Conservation (phyloP, 2,888 invertebrate species). For the Conchocele bisecta region DNA sequence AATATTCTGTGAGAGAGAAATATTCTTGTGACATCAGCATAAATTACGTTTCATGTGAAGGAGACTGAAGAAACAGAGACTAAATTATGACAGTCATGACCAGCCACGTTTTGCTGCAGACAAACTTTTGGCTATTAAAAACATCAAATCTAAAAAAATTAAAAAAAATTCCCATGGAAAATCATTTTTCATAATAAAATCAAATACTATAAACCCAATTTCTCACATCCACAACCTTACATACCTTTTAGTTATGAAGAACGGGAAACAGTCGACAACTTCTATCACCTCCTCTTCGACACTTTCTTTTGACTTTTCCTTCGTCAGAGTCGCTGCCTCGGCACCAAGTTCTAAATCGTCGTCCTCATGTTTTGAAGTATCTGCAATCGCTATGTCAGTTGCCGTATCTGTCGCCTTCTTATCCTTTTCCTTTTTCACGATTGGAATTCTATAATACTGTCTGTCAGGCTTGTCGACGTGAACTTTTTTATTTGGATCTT, state of each 20-base stretch:
- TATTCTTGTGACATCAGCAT: too few relatives aligned
- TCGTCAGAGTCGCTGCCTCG: constrained; percentile 63
- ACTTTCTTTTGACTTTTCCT: constrained; percentile 35
- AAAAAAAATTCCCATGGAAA: too few relatives aligned
- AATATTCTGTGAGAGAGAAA: too few relatives aligned
- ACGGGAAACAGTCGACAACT: constrained; percentile 70
- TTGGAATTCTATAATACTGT: too few relatives aligned
- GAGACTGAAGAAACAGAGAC: neutral
- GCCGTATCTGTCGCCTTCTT: constrained; percentile 36
- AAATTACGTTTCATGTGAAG: neutral
- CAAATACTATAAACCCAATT: too few relatives aligned
- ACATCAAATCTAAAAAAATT: too few relatives aligned
- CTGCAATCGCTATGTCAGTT: neutral
- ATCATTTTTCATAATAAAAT: too few relatives aligned
- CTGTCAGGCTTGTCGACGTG: too few relatives aligned
- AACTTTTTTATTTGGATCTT: too few relatives aligned
- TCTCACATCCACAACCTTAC: constrained; percentile 1
- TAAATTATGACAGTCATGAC: neutral
- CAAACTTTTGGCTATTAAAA: too few relatives aligned
- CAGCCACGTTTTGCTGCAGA: too few relatives aligned
- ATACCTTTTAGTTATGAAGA: constrained; percentile 53
- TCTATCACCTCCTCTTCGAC: constrained; percentile 57
- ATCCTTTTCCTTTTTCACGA: too few relatives aligned
- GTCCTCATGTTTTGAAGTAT: constrained; percentile 47
- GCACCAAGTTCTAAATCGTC: constrained; percentile 68